Percentiles rank a stretch among this genome's conserved stretches.
Evolutionary conservation across 1,140 invertebrate genomes (phyloP).

Genomic region (Parasteatoda tepidariorum): DNA sequence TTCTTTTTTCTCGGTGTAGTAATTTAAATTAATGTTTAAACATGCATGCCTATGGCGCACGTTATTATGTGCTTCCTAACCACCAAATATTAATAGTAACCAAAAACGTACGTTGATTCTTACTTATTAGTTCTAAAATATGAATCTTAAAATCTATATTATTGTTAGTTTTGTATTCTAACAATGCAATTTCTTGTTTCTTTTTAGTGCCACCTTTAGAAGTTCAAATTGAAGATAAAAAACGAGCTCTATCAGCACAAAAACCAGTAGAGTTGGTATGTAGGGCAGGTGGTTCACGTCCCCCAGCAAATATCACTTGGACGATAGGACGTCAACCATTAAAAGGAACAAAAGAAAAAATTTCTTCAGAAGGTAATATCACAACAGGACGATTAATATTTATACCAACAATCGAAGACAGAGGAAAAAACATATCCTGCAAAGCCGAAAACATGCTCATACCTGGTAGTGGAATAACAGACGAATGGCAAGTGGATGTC

Average conservation of each 20-base stretch:
- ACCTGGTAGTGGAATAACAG: slow-evolving; percentile 77
- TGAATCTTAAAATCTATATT: too few relatives aligned
- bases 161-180: too few relatives aligned
- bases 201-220: slow-evolving; percentile 54
- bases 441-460: slow-evolving; percentile 84
- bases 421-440: slow-evolving; percentile 84
- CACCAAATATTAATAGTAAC: too few relatives aligned
- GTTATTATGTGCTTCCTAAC: too few relatives aligned
- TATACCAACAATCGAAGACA: slow-evolving; percentile 80
- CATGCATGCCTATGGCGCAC: too few relatives aligned
- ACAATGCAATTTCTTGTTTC: background rate
- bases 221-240: slow-evolving; percentile 76
- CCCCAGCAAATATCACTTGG: slow-evolving; percentile 88
- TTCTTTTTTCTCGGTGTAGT: too few relatives aligned
- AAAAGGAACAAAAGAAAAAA: slow-evolving; percentile 62
- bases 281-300: slow-evolving; percentile 86
- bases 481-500: slow-evolving; percentile 86
- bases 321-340: slow-evolving; percentile 80
- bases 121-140: too few relatives aligned
- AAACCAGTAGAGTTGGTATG: slow-evolving; percentile 85
- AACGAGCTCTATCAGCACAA: slow-evolving; percentile 84
- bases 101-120: too few relatives aligned
- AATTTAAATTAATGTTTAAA: too few relatives aligned
- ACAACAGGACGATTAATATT: slow-evolving; percentile 82
- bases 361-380: slow-evolving; percentile 85